Conservation (phyloP, 2,888 invertebrate species). For the Thelaira solivaga region DNA sequence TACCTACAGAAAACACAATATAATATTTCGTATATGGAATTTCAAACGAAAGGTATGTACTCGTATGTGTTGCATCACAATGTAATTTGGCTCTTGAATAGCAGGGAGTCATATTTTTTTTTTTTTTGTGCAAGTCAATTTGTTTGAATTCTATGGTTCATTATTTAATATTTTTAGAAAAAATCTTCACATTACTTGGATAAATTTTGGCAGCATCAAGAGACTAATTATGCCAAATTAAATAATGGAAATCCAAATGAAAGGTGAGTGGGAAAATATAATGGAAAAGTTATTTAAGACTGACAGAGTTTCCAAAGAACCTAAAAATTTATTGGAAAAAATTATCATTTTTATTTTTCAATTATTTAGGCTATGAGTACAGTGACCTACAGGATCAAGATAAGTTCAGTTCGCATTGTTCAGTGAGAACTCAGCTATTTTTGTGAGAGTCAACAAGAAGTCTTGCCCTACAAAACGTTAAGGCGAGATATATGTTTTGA, state of each 20-base stretch:
- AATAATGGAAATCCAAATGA: slow-evolving; percentile 65
- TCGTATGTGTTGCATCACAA: not conserved
- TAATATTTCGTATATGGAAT: slow-evolving; percentile 72
- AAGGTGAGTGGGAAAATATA: slow-evolving; percentile 39
- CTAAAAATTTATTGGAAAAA: too few species aligned
- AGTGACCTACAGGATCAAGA: too few species aligned
- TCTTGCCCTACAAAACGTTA: too few species aligned
- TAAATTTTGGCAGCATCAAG: slow-evolving; percentile 73
- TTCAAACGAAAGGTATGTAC: slow-evolving; percentile 69
- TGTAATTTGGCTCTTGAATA: not conserved
- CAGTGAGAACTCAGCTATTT: too few species aligned
- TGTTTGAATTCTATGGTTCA: not conserved
- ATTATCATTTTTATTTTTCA: too few species aligned
- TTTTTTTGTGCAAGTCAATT: not conserved
- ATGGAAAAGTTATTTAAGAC: not conserved
- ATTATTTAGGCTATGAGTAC: too few species aligned
- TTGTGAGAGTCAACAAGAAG: too few species aligned
- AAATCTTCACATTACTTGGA: slow-evolving; percentile 74
- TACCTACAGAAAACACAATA: slow-evolving; percentile 61
- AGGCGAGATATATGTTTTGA: too few species aligned
- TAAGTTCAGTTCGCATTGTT: too few species aligned
- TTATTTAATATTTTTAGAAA: slow-evolving; percentile 63
- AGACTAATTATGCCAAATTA: slow-evolving; percentile 73
- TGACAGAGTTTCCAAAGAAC: too few species aligned
- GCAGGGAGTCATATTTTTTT: not conserved